These are phyloP conservation scores for Typhlichthys subterraneus DNA, from an alignment of 2,797 vertebrate species.

Conservation along the genomic window DNA sequence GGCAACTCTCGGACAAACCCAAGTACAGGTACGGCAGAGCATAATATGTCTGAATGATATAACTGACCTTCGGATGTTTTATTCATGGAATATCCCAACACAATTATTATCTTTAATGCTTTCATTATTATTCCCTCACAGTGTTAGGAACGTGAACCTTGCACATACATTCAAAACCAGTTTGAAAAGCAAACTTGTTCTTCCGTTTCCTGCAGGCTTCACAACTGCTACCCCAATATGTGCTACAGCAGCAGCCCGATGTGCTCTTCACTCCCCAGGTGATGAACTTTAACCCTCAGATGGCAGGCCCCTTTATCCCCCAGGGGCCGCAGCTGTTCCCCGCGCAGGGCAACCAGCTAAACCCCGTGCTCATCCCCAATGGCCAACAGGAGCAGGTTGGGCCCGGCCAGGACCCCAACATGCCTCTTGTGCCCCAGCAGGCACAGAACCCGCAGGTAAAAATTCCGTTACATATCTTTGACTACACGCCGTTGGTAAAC, in stretches of 20 bases:
- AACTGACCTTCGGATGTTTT: not conserved
- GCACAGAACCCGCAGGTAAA: conserved; percentile 69
- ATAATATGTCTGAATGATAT: not conserved
- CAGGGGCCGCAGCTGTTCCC: conserved; percentile 67
- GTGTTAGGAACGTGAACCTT: not conserved
- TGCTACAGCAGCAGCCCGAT: conserved; percentile 71
- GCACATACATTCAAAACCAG: not conserved
- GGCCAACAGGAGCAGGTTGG: conserved; percentile 66
- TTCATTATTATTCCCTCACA: not conserved
- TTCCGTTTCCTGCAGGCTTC: conserved; percentile 38
- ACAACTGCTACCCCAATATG: conserved; percentile 59
- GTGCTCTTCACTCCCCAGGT: conserved; percentile 66
- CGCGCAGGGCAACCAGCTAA: conserved; percentile 63
- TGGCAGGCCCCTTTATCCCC: conserved; percentile 59
- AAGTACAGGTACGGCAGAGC: conserved; percentile 39
- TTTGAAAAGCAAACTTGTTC: not conserved
- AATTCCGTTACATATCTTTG: no score
- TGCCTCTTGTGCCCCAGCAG: conserved; percentile 53
- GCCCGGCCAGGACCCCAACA: conserved; percentile 55
- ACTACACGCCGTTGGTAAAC: no score
- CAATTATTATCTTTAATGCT: not conserved
- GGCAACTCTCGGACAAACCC: conserved; percentile 68
- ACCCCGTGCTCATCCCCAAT: conserved; percentile 56
- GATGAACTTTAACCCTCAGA: conserved; percentile 70
- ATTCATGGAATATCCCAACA: not conserved